Evolutionary conservation across 2,888 invertebrate genomes (phyloP).

Genomic region (Euzetes globulus): DNA sequence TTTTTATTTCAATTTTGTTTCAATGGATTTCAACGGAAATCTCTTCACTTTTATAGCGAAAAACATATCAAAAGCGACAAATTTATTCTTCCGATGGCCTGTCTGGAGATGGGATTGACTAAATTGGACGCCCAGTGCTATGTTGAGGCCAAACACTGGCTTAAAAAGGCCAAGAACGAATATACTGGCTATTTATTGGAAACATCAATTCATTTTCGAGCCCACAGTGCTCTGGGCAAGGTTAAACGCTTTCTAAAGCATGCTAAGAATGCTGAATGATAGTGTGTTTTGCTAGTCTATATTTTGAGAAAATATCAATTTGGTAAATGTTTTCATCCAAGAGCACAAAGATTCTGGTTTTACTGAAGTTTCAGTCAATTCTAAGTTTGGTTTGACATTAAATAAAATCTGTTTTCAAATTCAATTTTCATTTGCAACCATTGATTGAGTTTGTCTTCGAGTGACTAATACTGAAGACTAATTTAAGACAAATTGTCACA

Average conservation of each 20-base stretch:
- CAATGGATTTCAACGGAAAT: background rate
- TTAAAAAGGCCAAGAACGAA: slow-evolving; percentile 52
- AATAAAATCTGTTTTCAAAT: too few species aligned
- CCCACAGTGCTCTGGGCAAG: slow-evolving; percentile 18
- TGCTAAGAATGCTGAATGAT: too few species aligned
- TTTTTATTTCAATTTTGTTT: background rate
- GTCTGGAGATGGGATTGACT: slow-evolving; percentile 74
- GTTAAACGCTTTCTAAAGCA: background rate
- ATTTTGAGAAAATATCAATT: too few species aligned
- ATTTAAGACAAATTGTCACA: too few species aligned
- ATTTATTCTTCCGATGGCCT: slow-evolving; percentile 74
- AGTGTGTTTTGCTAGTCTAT: too few species aligned
- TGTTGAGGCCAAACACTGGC: slow-evolving; percentile 60
- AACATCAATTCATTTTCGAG: slow-evolving; percentile 10
- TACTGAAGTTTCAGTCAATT: too few species aligned
- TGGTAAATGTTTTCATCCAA: too few species aligned
- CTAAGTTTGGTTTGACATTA: too few species aligned
- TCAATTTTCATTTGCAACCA: too few species aligned
- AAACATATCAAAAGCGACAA: slow-evolving; percentile 69
- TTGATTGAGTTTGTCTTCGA: too few species aligned
- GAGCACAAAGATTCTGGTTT: too few species aligned
- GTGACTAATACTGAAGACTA: too few species aligned
- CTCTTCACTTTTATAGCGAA: slow-evolving; percentile 48
- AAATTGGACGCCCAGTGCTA: slow-evolving; percentile 62
- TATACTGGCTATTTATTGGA: slow-evolving; percentile 29